Evolutionary conservation across 1,140 invertebrate species (phyloP).

Genomic region (Cephus cinctus): DNA sequence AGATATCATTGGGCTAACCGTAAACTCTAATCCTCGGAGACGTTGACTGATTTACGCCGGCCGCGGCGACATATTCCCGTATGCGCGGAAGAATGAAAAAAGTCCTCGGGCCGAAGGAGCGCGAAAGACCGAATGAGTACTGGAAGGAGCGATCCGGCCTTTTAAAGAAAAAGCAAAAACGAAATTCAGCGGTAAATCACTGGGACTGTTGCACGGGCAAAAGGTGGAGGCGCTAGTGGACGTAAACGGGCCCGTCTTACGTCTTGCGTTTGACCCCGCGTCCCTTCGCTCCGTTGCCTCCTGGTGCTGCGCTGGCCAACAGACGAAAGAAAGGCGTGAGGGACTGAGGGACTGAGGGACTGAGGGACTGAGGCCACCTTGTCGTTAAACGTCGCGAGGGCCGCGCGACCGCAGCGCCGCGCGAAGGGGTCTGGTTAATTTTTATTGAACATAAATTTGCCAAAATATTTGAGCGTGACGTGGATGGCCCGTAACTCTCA

Average conservation of each 20-base stretch:
- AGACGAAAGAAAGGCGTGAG: no score
- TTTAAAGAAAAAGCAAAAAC: conserved; percentile 14
- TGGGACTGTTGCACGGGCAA: conserved; percentile 27
- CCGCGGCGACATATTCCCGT: conserved; percentile 35
- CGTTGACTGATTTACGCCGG: conserved; percentile 48
- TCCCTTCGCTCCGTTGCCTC: background rate
- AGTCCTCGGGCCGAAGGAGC: conserved; percentile 13
- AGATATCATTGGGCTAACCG: conserved; percentile 6
- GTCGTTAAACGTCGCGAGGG: conserved; percentile 41
- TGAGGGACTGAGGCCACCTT: conserved; percentile 27
- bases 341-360: conserved; percentile 15
- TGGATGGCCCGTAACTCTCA: conserved; percentile 45
- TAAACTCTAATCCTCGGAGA: conserved; percentile 40
- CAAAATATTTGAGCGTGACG: conserved; percentile 50
- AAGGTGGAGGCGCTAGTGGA: no score
- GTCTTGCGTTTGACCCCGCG: no score
- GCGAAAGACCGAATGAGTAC: no score
- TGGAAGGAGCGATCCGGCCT: no score
- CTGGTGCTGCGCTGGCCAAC: no score
- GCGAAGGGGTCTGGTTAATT: conserved; percentile 46
- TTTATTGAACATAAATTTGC: conserved; percentile 53
- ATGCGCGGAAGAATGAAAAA: conserved; percentile 17
- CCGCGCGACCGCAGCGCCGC: conserved; percentile 20
- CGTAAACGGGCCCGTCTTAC: no score
- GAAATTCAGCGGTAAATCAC: conserved; percentile 44